Conservation (phyloP, 2,888 invertebrate species). For the Tipula helvola region DNA sequence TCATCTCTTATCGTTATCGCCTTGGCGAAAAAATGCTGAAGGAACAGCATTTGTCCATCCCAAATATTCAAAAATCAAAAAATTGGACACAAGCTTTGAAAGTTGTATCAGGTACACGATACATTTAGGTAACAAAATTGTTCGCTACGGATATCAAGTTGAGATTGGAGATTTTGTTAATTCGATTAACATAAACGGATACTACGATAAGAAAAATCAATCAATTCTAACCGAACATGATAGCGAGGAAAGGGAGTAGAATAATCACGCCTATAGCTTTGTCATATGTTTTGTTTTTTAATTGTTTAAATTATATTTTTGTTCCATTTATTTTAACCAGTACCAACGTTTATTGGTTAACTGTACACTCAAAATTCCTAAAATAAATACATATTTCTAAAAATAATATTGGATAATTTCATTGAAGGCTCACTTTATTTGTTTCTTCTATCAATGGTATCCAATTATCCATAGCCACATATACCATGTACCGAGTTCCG, state of each 20-base stretch:
- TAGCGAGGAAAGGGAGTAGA: not conserved
- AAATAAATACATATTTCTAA: too few species aligned
- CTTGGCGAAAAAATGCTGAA: constrained; percentile 23
- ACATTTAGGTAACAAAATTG: constrained; percentile 33
- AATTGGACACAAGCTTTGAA: constrained; percentile 31
- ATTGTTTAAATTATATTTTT: not conserved
- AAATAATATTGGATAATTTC: too few species aligned
- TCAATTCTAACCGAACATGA: not conserved
- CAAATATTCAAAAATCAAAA: constrained; percentile 27
- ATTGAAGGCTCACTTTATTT: too few species aligned
- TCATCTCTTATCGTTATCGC: constrained; percentile 27
- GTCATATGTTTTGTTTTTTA: not conserved
- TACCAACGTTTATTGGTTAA: too few species aligned
- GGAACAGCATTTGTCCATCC: constrained; percentile 28
- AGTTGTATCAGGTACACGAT: constrained; percentile 31
- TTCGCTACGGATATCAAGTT: constrained; percentile 32
- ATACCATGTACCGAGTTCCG: too few species aligned
- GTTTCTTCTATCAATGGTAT: too few species aligned
- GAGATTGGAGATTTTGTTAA: constrained; percentile 33
- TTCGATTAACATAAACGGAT: constrained; percentile 33
- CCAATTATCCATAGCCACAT: too few species aligned
- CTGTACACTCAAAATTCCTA: too few species aligned
- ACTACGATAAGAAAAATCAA: constrained; percentile 21
- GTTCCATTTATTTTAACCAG: too few species aligned
- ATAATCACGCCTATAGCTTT: not conserved